Percentiles rank a stretch among this genome's conserved stretches.
Evolutionary conservation across 2,113 vertebrate species (phyloP).

Genomic region (Polyodon spathula): DNA sequence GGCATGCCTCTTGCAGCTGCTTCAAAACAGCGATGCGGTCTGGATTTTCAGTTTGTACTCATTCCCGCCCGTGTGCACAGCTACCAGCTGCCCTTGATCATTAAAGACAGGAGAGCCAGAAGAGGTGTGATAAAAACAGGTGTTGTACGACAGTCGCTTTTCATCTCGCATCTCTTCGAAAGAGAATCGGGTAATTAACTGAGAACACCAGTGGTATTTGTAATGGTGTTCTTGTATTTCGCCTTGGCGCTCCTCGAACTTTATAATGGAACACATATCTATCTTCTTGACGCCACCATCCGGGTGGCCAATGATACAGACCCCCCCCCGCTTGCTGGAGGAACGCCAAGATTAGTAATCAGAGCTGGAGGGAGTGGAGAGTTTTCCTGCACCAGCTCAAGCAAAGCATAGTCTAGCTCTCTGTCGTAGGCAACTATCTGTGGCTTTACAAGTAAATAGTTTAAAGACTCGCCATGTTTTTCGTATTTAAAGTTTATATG

Average conservation of each 20-base stretch:
- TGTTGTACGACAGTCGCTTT: constrained; percentile 6
- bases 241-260: accelerated
- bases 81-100: constrained; percentile 15
- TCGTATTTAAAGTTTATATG: constrained; percentile 7
- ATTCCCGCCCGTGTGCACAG: constrained; percentile 25
- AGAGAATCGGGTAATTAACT: not conserved
- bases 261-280: constrained; percentile 31
- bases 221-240: not conserved
- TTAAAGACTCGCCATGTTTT: not conserved
- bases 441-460: not conserved
- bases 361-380: not conserved
- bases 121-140: constrained; percentile 25
- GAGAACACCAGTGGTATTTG: not conserved
- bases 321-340: not conserved
- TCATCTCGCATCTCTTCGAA: not conserved
- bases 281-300: constrained; percentile 24
- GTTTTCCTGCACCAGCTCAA: constrained; percentile 8
- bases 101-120: constrained; percentile 30
- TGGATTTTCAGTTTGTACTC: not conserved
- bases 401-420: constrained; percentile 23
- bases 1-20: too few relatives aligned
- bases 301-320: constrained; percentile 45
- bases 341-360: not conserved
- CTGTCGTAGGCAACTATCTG: not conserved
- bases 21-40: too few relatives aligned